phyloP scores from a whole-genome alignment of 2,113 vertebrate species.

The Cygnus atratus region DNA sequence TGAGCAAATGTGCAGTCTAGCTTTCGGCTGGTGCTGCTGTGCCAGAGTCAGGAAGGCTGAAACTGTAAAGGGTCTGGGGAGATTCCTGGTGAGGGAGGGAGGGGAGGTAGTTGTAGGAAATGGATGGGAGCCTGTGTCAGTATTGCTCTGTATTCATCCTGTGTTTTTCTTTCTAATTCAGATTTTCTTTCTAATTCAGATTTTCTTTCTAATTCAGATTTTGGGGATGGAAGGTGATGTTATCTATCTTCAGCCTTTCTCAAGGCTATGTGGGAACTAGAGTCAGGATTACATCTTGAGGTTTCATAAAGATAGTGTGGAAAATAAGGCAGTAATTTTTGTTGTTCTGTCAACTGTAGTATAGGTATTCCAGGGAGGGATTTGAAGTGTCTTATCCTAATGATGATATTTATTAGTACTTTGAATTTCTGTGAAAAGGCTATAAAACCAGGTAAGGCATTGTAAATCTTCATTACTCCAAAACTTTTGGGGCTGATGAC shows the following conservation, averaged over 20 bases:
- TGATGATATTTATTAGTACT: background rate
- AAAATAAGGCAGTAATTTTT: background rate
- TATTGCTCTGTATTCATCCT: background rate
- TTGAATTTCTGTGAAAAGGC: background rate
- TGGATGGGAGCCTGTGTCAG: rapidly evolving
- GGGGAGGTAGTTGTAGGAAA: background rate
- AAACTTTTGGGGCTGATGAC: background rate
- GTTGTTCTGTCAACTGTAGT: background rate
- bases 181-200: no score
- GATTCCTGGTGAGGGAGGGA: background rate
- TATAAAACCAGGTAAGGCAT: background rate
- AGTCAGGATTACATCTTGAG: background rate
- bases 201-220: no score
- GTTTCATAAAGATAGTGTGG: background rate
- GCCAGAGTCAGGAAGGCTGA: background rate
- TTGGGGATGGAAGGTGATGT: background rate
- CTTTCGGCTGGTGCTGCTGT: background rate
- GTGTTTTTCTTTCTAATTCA: background rate
- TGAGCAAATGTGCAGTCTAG: background rate
- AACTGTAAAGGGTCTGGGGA: background rate
- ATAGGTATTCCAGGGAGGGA: background rate
- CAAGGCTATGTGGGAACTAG: background rate
- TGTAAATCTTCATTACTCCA: background rate
- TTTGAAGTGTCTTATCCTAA: background rate
- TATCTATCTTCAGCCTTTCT: background rate